Evolutionary conservation across 2,888 invertebrate species (phyloP).

Genomic region (Stenichneumon culpator): DNA sequence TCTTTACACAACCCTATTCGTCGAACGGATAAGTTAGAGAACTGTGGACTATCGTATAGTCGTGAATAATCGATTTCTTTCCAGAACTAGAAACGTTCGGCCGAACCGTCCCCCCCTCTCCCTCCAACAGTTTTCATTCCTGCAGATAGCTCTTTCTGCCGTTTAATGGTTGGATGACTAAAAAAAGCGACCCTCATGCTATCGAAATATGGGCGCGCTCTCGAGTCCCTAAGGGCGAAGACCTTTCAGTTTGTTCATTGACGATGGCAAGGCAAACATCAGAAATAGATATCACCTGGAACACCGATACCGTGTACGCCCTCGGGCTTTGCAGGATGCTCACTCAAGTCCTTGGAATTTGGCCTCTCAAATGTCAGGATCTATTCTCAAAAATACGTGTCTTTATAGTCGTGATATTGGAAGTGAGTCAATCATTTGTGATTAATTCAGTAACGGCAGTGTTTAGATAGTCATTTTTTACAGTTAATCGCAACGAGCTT

Average conservation of each 20-base stretch:
- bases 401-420: not conserved
- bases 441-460: not conserved
- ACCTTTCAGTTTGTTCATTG: not conserved
- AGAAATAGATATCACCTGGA: slow-evolving; percentile 43
- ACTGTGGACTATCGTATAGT: not conserved
- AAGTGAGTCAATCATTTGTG: not conserved
- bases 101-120: not conserved
- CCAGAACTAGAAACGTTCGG: not conserved
- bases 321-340: slow-evolving; percentile 60
- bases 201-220: not conserved
- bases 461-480: too few species aligned
- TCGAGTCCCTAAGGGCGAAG: not conserved
- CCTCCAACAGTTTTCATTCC: not conserved
- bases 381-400: slow-evolving; percentile 39
- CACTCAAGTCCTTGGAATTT: slow-evolving; percentile 52
- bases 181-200: not conserved
- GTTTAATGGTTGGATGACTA: not conserved
- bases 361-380: slow-evolving; percentile 54
- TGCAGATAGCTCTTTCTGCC: not conserved
- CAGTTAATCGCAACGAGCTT: too few species aligned
- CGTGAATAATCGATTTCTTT: not conserved
- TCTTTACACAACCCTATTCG: not conserved
- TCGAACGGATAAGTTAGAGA: not conserved
- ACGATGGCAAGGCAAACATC: slow-evolving; percentile 22
- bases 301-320: slow-evolving; percentile 55